Conservation (phyloP, 2,797 vertebrate species). For the Bovichtus variegatus region DNA sequence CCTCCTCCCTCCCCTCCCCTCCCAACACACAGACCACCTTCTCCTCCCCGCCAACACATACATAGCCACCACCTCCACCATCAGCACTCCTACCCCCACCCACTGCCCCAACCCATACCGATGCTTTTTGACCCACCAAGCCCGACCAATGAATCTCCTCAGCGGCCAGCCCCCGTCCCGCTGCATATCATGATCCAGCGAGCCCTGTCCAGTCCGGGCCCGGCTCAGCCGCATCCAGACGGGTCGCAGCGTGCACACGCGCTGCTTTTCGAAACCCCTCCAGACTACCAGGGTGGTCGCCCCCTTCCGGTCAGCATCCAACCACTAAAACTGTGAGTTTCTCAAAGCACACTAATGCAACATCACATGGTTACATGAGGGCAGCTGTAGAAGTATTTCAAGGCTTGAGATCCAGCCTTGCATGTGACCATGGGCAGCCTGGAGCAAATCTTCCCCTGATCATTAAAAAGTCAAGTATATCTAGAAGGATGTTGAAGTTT, state of each 20-base stretch:
- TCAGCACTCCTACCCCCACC: constrained; percentile 87
- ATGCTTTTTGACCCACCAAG: constrained; percentile 85
- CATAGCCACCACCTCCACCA: constrained; percentile 82
- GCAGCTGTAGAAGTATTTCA: not conserved
- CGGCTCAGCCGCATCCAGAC: constrained; percentile 88
- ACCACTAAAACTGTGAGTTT: constrained; percentile 96
- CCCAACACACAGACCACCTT: constrained; percentile 87
- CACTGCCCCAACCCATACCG: constrained; percentile 77
- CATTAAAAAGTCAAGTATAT: not conserved
- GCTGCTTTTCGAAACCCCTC: constrained; percentile 90
- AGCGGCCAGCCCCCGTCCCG: constrained; percentile 89
- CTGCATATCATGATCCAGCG: constrained; percentile 98
- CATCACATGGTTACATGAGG: not conserved
- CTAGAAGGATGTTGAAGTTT: not conserved
- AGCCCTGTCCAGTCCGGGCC: constrained; percentile 93
- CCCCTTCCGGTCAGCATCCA: constrained; percentile 96
- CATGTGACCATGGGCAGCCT: not conserved
- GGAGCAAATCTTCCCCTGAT: not conserved
- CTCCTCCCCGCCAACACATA: constrained; percentile 83
- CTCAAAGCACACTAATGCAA: not conserved
- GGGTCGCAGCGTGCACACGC: constrained; percentile 93
- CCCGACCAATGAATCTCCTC: constrained; percentile 75
- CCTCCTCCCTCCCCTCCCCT: constrained; percentile 87
- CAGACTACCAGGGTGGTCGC: constrained; percentile 88
- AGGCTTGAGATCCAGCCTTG: not conserved